A percentile compares a stretch with the other conserved stretches of the same genome.
Evolutionary conservation across 2,888 invertebrate genomes (phyloP).

Genomic region (Polyploca ridens): DNA sequence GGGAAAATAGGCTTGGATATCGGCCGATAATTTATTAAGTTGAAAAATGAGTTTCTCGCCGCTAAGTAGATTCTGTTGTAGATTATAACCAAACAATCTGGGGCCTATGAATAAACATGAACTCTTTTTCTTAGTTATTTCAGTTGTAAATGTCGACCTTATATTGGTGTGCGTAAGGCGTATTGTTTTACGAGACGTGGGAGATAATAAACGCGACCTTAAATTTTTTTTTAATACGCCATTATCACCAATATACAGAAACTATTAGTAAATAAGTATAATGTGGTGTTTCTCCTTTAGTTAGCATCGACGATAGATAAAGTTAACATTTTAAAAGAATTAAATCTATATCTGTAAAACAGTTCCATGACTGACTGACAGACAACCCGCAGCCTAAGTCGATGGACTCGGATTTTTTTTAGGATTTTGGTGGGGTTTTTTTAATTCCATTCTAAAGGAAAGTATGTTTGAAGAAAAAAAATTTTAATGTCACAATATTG

Average conservation of each 20-base stretch:
- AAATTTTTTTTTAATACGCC: slow-evolving; percentile 56
- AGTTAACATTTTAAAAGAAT: not conserved
- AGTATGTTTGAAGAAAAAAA: no score
- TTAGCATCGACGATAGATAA: not conserved
- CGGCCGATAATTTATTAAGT: slow-evolving; percentile 79
- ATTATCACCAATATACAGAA: slow-evolving; percentile 34
- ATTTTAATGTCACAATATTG: no score
- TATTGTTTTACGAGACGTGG: slow-evolving; percentile 29
- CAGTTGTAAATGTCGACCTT: slow-evolving; percentile 37
- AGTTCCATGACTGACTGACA: no score
- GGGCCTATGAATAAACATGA: slow-evolving; percentile 68
- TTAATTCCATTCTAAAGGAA: no score
- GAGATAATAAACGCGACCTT: slow-evolving; percentile 46
- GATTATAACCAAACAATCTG: slow-evolving; percentile 64
- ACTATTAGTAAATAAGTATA: slow-evolving; percentile 7
- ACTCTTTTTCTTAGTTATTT: slow-evolving; percentile 44
- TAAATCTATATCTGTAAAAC: no score
- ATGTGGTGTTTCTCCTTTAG: not conserved
- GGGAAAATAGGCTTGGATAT: slow-evolving; percentile 74
- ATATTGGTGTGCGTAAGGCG: slow-evolving; percentile 34
- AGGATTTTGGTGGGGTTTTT: no score
- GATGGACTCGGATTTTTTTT: no score
- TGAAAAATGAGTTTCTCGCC: slow-evolving; percentile 78
- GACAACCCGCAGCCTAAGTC: no score
- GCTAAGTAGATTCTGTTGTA: slow-evolving; percentile 65